These are phyloP conservation scores for Mastomys coucha DNA, from an alignment of 2,113 vertebrate species.

Conservation along the genomic window DNA sequence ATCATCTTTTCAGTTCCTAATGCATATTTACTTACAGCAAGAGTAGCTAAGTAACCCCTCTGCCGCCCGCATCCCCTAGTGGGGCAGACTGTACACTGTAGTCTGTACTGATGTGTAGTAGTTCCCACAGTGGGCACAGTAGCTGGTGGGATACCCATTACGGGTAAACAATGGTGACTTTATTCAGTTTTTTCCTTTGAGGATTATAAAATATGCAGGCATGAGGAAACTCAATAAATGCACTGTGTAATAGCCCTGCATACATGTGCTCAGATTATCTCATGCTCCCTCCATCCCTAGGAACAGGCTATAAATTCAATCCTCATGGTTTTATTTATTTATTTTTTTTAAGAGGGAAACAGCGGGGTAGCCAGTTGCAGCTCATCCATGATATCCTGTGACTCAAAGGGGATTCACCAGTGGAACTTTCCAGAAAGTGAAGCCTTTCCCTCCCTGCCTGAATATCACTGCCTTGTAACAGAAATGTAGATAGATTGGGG, in stretches of 20 bases:
- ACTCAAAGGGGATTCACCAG: neutral
- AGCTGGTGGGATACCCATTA: neutral
- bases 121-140: neutral
- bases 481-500: neutral
- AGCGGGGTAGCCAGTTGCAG: neutral
- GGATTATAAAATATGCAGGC: neutral
- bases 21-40: neutral
- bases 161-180: neutral
- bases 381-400: fast-evolving
- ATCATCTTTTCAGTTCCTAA: neutral
- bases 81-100: too few species aligned
- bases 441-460: neutral
- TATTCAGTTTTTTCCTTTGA: neutral
- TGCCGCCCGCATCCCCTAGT: fast-evolving
- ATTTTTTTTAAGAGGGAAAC: too few species aligned
- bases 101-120: too few species aligned
- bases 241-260: neutral
- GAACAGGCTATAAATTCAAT: neutral
- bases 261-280: neutral
- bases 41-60: neutral
- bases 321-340: too few species aligned
- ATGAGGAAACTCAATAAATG: neutral
- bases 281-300: neutral
- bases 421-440: neutral
- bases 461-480: neutral